Conservation (phyloP, 2,113 vertebrate genomes). For the Thunnus maccoyii region DNA sequence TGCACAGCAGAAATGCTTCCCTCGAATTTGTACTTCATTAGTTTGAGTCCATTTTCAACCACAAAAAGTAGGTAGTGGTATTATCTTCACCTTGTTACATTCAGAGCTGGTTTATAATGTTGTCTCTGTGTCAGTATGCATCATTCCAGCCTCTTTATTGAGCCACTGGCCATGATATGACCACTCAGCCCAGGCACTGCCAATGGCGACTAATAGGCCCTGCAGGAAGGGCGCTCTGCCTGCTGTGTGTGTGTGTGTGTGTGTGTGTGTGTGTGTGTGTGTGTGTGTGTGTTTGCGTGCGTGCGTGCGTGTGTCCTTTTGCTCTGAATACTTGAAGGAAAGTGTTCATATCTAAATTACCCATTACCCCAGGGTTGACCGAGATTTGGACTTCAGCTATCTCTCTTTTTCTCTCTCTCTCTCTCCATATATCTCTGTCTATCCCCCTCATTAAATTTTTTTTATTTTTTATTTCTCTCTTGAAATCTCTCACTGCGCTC, state of each 20-base stretch:
- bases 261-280: too few species aligned
- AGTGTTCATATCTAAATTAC: constrained; percentile 64
- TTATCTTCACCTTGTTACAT: constrained; percentile 2
- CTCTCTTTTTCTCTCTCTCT: neutral
- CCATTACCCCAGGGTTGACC: constrained; percentile 59
- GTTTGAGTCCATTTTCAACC: neutral
- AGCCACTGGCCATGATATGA: constrained; percentile 25
- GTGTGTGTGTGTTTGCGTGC: neutral
- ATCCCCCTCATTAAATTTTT: constrained; percentile 1
- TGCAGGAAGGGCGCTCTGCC: constrained; percentile 58
- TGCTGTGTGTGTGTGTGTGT: constrained; percentile 21
- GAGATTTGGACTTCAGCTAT: constrained; percentile 66
- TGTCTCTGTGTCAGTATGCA: constrained; percentile 28
- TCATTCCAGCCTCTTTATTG: constrained; percentile 36
- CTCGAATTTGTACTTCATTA: neutral
- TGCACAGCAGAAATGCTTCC: neutral
- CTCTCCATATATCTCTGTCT: neutral
- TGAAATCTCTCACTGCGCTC: constrained; percentile 5
- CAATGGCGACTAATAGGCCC: constrained; percentile 55
- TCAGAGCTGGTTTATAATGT: constrained; percentile 8
- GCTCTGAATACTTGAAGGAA: constrained; percentile 42
- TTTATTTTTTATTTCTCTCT: neutral
- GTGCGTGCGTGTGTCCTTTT: constrained; percentile 22
- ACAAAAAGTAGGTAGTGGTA: neutral
- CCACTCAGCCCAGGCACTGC: constrained; percentile 35